Evolutionary conservation across 2,113 vertebrate species (phyloP).

Genomic region (Vidua chalybeata): DNA sequence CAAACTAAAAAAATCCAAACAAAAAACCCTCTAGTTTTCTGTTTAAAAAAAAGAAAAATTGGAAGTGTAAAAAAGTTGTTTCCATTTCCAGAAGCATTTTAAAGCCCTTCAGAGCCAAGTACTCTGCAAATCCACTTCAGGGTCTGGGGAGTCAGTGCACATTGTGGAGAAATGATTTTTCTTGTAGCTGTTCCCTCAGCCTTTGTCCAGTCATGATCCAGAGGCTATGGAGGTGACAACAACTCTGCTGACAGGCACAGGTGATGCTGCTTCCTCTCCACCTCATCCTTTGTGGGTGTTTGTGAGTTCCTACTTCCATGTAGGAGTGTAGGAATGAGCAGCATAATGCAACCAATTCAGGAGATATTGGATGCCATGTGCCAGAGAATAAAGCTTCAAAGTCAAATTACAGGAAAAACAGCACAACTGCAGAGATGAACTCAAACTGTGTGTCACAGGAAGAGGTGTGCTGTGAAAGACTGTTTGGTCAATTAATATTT

Average conservation of each 20-base stretch:
- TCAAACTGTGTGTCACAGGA: background rate
- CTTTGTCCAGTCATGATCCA: background rate
- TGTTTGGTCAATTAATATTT: accelerated
- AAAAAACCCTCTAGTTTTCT: background rate
- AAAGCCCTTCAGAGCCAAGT: background rate
- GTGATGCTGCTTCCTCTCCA: background rate
- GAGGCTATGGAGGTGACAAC: background rate
- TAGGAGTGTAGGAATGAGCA: background rate
- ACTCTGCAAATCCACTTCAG: background rate
- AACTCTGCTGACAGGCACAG: background rate
- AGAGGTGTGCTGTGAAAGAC: background rate
- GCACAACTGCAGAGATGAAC: background rate
- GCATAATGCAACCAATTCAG: background rate
- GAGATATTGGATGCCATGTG: accelerated
- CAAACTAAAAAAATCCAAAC: too few species aligned
- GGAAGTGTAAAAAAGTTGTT: background rate
- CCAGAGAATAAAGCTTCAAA: background rate
- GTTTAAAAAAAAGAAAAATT: background rate
- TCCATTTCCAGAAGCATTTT: background rate
- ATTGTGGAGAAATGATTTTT: background rate
- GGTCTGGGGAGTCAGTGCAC: background rate
- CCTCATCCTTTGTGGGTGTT: background rate
- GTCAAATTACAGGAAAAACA: background rate
- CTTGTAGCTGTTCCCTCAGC: background rate
- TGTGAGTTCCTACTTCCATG: background rate